Evolutionary conservation across 2,797 vertebrate genomes (phyloP).

Genomic region (Heteromormyrus szaboi): DNA sequence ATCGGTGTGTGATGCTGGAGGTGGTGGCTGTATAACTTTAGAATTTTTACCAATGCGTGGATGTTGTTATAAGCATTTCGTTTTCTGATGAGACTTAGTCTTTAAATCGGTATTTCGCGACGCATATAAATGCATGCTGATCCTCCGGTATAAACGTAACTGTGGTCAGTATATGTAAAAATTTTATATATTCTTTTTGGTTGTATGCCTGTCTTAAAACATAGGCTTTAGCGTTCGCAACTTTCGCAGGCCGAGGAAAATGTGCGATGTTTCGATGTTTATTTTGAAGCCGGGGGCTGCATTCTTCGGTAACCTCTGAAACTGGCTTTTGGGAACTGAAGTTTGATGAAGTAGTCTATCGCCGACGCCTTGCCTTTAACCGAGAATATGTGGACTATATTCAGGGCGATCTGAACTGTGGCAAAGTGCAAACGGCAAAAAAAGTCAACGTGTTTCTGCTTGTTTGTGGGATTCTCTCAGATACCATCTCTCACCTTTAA

Average conservation of each 20-base stretch:
- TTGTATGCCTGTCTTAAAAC: neutral
- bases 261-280: slow-evolving; percentile 1
- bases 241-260: neutral
- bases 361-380: neutral
- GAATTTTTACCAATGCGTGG: neutral
- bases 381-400: slow-evolving; percentile 7
- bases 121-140: neutral
- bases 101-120: neutral
- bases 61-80: neutral
- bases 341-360: neutral
- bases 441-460: slow-evolving; percentile 5
- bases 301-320: neutral
- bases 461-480: slow-evolving; percentile 18
- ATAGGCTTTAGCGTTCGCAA: neutral
- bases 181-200: neutral
- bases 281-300: neutral
- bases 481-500: neutral
- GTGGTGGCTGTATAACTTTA: neutral
- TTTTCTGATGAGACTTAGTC: neutral
- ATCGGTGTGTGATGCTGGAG: neutral
- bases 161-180: neutral
- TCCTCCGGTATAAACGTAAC: neutral
- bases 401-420: neutral
- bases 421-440: slow-evolving; percentile 5
- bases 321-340: neutral